Evolutionary conservation across 1,140 invertebrate species (phyloP).

Genomic region (Heliconius congener): DNA sequence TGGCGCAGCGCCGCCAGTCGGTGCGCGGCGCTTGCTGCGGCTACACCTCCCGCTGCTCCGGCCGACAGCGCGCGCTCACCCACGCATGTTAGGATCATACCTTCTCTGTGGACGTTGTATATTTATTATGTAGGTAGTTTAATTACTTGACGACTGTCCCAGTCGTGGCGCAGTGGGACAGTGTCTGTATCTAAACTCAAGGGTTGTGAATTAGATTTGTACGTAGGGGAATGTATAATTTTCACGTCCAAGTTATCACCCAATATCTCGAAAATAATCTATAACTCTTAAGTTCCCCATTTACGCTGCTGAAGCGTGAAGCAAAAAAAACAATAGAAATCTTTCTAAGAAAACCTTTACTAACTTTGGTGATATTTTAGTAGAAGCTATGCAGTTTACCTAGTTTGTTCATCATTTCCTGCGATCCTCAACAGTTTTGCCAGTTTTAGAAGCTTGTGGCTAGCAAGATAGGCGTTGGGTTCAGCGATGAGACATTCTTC

Average conservation of each 20-base stretch:
- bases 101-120: constrained; percentile 45
- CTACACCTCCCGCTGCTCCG: constrained; percentile 39
- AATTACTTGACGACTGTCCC: no score
- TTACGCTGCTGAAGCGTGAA: no score
- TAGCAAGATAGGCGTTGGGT: constrained; percentile 57
- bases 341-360: no score
- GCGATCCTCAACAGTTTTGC: constrained; percentile 62
- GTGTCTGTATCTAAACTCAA: no score
- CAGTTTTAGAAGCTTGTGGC: constrained; percentile 63
- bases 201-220: no score
- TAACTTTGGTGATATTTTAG: background rate
- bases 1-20: constrained; percentile 51
- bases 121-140: no score
- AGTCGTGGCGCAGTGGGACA: no score
- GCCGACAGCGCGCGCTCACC: constrained; percentile 44
- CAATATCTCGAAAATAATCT: no score
- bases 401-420: constrained; percentile 61
- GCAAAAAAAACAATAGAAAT: no score
- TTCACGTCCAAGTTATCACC: no score
- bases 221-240: no score
- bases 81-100: constrained; percentile 52
- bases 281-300: no score
- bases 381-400: constrained; percentile 41
- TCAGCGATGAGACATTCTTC: constrained; percentile 61
- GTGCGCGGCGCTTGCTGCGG: constrained; percentile 44